Evolutionary conservation across 1,140 invertebrate species (phyloP), one percentile per base, ranked within the genome.

Genomic region (Bombus sylvicola): DNA sequence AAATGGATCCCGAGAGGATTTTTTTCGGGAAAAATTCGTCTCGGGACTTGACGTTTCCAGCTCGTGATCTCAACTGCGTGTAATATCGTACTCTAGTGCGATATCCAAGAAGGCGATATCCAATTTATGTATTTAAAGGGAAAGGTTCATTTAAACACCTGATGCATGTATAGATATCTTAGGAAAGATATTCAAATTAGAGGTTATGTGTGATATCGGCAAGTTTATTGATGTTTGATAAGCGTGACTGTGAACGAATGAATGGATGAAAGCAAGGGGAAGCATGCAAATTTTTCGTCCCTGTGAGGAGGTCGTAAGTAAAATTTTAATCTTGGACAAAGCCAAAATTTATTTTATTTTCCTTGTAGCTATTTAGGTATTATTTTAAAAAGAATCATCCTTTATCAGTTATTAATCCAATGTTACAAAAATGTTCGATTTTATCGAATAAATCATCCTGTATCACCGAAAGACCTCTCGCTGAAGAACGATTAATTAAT

Each of bases 21-120:
- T 87, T 66, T 62, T 57, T 39, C 79, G 75, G 2, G 69, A 71
- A 74, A 90, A 89, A 83, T 89, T 91, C 73, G 85, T 59, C 66
- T 86, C 86, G 59, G 86, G 77, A 85, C 68, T 78, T 85, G 80
- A 81, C 83, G 86, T 92, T 92, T 92, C 86, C 92, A 94, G 92
- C 92, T 93, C 90, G 91, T 93, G 92, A 94, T 94, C 92, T 94
- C 92, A 93, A 89, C 79, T 89, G 89, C 41, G 87, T 72, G 81
- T 92, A 93, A 89, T 85, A 85, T 86, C 75, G 85, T 88, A 88
- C 66, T 76, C 43, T 83, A 59, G 83, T 87, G 72, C 80, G 87
- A 88, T 72, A 73, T 87, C 69, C 87, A 91, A 79, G 91, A 89
- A 82, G 87, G 74, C 90, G 90, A n/a, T 53, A 53, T 53, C 18